phyloP scores from a whole-genome alignment of 2,888 invertebrate species.

The Drosophila engyochracea region DNA sequence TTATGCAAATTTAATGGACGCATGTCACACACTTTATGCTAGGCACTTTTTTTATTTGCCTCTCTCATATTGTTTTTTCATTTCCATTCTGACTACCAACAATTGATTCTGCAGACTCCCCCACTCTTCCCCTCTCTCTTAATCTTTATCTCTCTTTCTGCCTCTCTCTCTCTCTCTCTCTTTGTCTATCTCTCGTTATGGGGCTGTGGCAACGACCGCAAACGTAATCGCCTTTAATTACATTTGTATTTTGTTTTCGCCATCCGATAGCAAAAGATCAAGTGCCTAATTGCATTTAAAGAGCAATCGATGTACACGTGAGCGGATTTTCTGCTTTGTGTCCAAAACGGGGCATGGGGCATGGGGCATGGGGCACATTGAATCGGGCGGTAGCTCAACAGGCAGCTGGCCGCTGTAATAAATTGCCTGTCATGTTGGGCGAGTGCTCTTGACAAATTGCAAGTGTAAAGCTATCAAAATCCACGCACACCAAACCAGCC shows the following conservation, averaged over 20 bases:
- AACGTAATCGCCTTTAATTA: slow-evolving; percentile 68
- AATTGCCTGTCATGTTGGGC: slow-evolving; percentile 64
- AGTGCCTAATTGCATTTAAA: slow-evolving; percentile 64
- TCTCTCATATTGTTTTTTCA: slow-evolving; percentile 22
- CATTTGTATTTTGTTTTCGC: slow-evolving; percentile 18
- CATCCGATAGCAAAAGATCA: slow-evolving; percentile 60
- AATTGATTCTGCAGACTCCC: slow-evolving; percentile 20
- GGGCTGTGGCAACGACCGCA: slow-evolving; percentile 51
- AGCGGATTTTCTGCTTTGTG: slow-evolving; percentile 1
- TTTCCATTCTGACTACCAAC: slow-evolving; percentile 7
- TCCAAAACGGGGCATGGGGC: not conserved
- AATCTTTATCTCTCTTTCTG: not conserved
- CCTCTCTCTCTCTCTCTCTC: no score
- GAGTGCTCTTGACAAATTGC: slow-evolving; percentile 71
- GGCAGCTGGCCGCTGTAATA: slow-evolving; percentile 53
- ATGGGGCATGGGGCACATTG: slow-evolving; percentile 27
- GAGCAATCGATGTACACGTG: slow-evolving; percentile 60
- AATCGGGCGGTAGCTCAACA: slow-evolving; percentile 30
- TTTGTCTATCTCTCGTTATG: not conserved
- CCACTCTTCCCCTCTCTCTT: not conserved
- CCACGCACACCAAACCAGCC: slow-evolving; percentile 24
- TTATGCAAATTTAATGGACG: slow-evolving; percentile 68
- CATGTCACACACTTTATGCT: slow-evolving; percentile 54
- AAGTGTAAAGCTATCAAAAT: slow-evolving; percentile 71
- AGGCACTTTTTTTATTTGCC: not conserved